Evolutionary conservation across 2,888 invertebrate species (phyloP).

Genomic region (Dicyrtoma fusca): DNA sequence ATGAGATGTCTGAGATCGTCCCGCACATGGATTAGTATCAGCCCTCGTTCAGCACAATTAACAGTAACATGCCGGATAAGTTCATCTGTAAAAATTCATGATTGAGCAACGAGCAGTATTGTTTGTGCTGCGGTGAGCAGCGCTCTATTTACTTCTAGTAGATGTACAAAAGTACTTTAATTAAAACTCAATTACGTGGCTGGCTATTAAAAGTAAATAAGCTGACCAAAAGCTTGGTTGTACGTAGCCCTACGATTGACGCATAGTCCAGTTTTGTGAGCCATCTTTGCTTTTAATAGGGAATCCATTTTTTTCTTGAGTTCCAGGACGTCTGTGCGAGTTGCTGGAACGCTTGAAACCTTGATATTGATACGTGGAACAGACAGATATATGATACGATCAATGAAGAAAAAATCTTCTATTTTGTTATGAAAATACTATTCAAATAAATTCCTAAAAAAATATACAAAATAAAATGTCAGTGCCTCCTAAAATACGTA

Average conservation of each 20-base stretch:
- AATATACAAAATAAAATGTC: too few species aligned
- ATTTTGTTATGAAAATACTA: not conserved
- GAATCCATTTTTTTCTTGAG: constrained; percentile 24
- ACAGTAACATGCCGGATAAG: constrained; percentile 24
- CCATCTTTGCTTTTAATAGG: constrained; percentile 5
- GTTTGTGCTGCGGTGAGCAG: too few species aligned
- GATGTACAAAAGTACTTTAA: too few species aligned
- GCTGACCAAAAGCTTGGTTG: constrained; percentile 26
- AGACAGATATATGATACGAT: too few species aligned
- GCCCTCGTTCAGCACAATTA: constrained; percentile 27
- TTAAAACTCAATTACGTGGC: too few species aligned
- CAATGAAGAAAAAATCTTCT: too few species aligned
- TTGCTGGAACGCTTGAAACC: constrained; percentile 37
- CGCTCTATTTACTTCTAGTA: too few species aligned
- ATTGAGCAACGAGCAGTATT: too few species aligned
- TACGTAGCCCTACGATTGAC: constrained; percentile 12
- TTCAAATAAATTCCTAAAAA: too few species aligned
- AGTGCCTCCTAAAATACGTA: too few species aligned
- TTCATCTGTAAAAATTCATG: constrained; percentile 23
- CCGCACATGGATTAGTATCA: constrained; percentile 20
- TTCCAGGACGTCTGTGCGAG: constrained; percentile 14
- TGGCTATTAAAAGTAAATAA: not conserved
- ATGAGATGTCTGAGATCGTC: constrained; percentile 11
- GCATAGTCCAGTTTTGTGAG: constrained; percentile 21
- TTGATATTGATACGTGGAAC: not conserved